These are phyloP conservation scores for Garra rufa DNA, from an alignment of 2,113 vertebrate species.

Conservation along the genomic window DNA sequence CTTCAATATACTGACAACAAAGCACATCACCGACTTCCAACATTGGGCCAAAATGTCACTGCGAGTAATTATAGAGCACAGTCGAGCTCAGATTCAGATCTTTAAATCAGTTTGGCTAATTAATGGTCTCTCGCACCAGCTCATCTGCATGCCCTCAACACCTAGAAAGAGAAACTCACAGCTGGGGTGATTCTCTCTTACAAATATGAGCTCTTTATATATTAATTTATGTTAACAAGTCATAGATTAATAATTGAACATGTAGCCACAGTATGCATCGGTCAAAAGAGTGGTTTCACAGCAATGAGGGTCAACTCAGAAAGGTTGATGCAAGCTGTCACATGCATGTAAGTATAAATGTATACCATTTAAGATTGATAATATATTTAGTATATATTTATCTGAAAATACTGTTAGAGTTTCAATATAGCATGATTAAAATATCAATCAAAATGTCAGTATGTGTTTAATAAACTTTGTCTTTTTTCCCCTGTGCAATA, in stretches of 20 bases:
- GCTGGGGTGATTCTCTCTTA: neutral
- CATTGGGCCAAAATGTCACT: conserved; percentile 23
- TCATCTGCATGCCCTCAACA: neutral
- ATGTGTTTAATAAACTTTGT: neutral
- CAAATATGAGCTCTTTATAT: neutral
- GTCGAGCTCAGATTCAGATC: conserved; percentile 2
- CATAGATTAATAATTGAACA: conserved; percentile 1
- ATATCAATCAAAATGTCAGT: neutral
- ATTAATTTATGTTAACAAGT: neutral
- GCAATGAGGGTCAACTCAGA: neutral
- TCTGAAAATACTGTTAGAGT: neutral
- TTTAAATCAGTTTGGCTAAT: conserved; percentile 22
- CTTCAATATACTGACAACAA: neutral
- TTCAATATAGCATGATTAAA: neutral
- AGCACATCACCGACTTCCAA: neutral
- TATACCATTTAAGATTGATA: no score
- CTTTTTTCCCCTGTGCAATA: neutral
- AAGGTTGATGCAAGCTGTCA: neutral
- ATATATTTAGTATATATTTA: neutral
- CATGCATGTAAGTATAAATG: neutral
- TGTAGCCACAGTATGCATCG: neutral
- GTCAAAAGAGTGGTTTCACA: neutral
- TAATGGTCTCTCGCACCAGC: neutral
- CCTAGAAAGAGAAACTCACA: neutral
- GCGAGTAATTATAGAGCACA: conserved; percentile 2